A percentile compares a stretch with the other conserved stretches of the same genome.
These are phyloP conservation scores for Brachionus sp. DNA, from an alignment of 1,140 invertebrate genomes.

Conservation along the genomic window DNA sequence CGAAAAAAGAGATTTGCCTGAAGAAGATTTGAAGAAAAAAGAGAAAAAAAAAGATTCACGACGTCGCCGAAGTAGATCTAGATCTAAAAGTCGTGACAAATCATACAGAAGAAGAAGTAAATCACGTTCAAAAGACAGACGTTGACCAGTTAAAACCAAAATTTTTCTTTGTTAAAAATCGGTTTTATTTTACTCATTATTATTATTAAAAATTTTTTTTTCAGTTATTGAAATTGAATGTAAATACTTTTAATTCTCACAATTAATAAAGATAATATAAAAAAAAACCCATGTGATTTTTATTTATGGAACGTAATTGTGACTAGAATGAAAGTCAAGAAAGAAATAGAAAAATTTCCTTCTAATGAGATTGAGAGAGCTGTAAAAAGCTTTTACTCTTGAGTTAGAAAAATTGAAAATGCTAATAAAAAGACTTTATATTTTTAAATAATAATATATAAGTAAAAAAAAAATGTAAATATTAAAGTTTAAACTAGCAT, in stretches of 20 bases:
- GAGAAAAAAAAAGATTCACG: background rate
- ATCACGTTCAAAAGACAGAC: background rate
- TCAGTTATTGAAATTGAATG: background rate
- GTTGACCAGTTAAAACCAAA: background rate
- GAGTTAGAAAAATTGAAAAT: too few relatives aligned
- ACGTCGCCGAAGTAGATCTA: background rate
- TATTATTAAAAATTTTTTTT: background rate
- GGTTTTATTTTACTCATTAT: background rate
- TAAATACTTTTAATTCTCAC: background rate
- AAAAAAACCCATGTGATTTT: too few relatives aligned
- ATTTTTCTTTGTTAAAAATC: background rate
- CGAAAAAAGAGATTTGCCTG: background rate
- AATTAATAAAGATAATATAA: background rate
- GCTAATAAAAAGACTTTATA: too few relatives aligned
- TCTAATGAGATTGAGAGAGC: too few relatives aligned
- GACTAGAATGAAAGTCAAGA: too few relatives aligned
- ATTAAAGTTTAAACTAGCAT: too few relatives aligned
- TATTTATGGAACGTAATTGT: too few relatives aligned
- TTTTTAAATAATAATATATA: too few relatives aligned
- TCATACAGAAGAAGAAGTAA: background rate
- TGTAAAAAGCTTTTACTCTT: too few relatives aligned
- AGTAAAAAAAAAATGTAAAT: too few relatives aligned
- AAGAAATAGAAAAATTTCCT: background rate
- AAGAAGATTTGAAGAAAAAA: slow-evolving; percentile 15
- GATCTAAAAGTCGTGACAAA: background rate